Conservation (phyloP, 2,888 invertebrate species). For the Orthosia cruda region DNA sequence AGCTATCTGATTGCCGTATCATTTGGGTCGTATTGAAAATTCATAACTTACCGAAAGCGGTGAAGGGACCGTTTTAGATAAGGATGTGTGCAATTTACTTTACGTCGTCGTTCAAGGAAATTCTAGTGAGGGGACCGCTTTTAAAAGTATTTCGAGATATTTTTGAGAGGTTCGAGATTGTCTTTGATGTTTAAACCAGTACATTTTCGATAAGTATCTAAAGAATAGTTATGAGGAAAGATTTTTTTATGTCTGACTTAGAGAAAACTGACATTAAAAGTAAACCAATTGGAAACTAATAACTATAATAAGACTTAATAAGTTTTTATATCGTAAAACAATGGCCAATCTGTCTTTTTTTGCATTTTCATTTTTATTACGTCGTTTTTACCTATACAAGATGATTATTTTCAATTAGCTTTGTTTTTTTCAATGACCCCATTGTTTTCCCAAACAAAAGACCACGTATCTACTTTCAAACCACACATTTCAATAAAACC, state of each 20-base stretch:
- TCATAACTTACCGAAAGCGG: slow-evolving; percentile 79
- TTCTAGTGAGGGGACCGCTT: slow-evolving; percentile 55
- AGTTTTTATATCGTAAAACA: neutral
- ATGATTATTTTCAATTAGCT: neutral
- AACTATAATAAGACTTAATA: neutral
- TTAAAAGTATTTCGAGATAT: slow-evolving; percentile 31
- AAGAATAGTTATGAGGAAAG: no score
- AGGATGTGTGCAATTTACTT: slow-evolving; percentile 84
- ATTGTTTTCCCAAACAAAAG: neutral
- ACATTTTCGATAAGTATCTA: neutral
- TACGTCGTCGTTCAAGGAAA: slow-evolving; percentile 71
- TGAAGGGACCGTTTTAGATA: slow-evolving; percentile 76
- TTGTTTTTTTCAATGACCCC: neutral
- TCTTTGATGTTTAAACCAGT: neutral
- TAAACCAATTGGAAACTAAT: neutral
- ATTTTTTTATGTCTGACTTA: no score
- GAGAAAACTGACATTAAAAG: neutral
- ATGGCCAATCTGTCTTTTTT: neutral
- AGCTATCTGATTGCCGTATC: slow-evolving; percentile 73
- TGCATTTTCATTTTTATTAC: neutral
- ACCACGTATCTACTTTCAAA: neutral
- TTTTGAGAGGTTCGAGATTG: neutral
- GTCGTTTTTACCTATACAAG: neutral
- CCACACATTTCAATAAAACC: slow-evolving; percentile 48
- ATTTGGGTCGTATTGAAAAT: slow-evolving; percentile 79